Conservation (phyloP, 2,797 vertebrate genomes). For the Anolis apletophallus region DNA sequence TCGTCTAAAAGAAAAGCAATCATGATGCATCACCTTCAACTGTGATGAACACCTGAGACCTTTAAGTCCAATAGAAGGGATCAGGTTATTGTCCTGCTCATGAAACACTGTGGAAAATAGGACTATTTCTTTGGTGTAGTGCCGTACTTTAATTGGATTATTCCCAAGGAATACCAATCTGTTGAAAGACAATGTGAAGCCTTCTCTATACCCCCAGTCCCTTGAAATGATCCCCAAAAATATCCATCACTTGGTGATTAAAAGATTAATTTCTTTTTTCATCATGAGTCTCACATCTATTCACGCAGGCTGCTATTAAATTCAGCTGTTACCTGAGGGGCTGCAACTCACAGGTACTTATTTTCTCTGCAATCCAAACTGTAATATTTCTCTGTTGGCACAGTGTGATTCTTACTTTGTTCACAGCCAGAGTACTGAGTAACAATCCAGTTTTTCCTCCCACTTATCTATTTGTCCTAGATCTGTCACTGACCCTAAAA, state of each 20-base stretch:
- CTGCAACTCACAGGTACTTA: neutral
- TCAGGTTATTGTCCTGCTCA: slow-evolving; percentile 40
- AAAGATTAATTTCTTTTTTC: slow-evolving; percentile 41
- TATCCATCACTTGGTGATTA: slow-evolving; percentile 11
- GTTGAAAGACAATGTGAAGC: neutral
- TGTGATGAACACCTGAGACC: slow-evolving; percentile 63
- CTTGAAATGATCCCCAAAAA: neutral
- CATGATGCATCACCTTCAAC: slow-evolving; percentile 49
- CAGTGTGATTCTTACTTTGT: slow-evolving; percentile 38
- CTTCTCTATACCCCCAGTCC: neutral
- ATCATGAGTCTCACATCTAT: neutral
- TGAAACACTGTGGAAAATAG: slow-evolving; percentile 51
- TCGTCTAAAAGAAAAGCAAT: slow-evolving; percentile 63
- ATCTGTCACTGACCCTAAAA: slow-evolving; percentile 48
- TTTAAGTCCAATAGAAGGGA: slow-evolving; percentile 51
- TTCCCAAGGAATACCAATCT: slow-evolving; percentile 44
- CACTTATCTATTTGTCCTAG: slow-evolving; percentile 43
- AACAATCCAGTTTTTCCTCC: slow-evolving; percentile 11
- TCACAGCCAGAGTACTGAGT: slow-evolving; percentile 35
- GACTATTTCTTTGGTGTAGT: slow-evolving; percentile 12
- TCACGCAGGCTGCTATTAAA: neutral
- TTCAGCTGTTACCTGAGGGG: neutral
- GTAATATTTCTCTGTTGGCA: slow-evolving; percentile 6
- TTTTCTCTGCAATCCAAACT: slow-evolving; percentile 48
- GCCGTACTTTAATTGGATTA: slow-evolving; percentile 53